Evolutionary conservation across 2,888 invertebrate species (phyloP).

Genomic region (Caenorhabditis macrosperma): DNA sequence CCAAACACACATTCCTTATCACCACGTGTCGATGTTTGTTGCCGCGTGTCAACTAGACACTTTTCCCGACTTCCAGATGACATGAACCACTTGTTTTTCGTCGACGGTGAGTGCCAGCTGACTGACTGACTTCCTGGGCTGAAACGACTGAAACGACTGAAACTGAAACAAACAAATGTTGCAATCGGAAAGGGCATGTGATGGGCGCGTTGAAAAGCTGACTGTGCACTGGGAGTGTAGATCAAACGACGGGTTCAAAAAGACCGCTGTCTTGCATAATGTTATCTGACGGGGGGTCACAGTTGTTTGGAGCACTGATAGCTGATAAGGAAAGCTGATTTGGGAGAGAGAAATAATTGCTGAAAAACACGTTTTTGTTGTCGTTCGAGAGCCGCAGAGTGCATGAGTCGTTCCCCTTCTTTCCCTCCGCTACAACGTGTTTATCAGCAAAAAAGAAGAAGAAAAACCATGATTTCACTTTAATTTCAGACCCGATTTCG

Average conservation of each 20-base stretch:
- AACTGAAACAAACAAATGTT: conserved; percentile 35
- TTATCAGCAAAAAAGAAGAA: conserved; percentile 11
- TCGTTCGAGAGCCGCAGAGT: not conserved
- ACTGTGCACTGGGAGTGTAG: conserved; percentile 14
- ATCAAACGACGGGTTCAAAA: conserved; percentile 33
- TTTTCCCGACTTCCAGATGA: conserved; percentile 13
- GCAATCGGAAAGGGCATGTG: conserved; percentile 37
- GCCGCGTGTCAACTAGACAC: conserved; percentile 44
- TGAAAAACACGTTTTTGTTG: conserved; percentile 4
- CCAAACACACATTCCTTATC: not conserved
- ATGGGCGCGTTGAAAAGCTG: conserved; percentile 29
- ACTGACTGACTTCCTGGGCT: too few species aligned
- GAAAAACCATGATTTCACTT: conserved; percentile 19
- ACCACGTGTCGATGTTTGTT: conserved; percentile 37
- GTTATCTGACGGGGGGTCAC: conserved; percentile 9
- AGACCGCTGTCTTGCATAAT: conserved; percentile 11
- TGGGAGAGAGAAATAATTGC: too few species aligned
- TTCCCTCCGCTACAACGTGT: not conserved
- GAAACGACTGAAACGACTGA: too few species aligned
- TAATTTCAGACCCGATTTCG: conserved; percentile 14
- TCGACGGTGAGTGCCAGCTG: conserved; percentile 26
- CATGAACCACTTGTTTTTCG: conserved; percentile 27
- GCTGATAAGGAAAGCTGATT: conserved; percentile 20
- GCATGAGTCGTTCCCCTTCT: not conserved
- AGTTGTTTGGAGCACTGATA: not conserved